Base-by-base conservation (phyloP, 2,113 vertebrate genomes). In the Suncus etruscus region DNA sequence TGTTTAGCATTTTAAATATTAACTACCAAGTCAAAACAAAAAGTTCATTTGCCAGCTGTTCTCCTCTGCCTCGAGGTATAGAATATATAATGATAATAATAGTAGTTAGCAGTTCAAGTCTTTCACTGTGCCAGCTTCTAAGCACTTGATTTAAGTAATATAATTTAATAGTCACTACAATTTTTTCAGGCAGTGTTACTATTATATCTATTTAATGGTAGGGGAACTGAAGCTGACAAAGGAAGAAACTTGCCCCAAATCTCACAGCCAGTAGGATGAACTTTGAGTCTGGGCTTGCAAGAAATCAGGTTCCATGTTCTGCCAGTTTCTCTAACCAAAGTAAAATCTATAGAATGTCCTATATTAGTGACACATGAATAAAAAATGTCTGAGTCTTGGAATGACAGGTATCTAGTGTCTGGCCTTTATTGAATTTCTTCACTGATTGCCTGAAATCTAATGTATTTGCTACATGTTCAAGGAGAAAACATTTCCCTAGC, bases 1-100 rank as follows among this genome's bases (percentile, higher is more conserved):
- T 83, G 76, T 48, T 86, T 76, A 70, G 61, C 80, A 63, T 86
- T 75, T 88, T 94, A 90, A 93, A 91, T 92, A 91, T 83, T 83
- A 90, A 90, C 20, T 18, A 93, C 32, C 50, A 87, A 70, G 65
- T 83, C 87, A 91, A 70, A 87, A 83, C 78, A 51, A 63, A 68
- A 93, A 95, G 45, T 79, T n/a, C 31, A 20, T 83, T 81, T 61
- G 63, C 58, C 70, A 84, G 45, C 3, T 25, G 1, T 0, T 86
- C 75, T 79, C 79, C 24, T 89, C 32, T 92, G 47, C 51, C 18
- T 8, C 65, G 50, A 77, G 76, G 22, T 63, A 76, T 66, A 29
- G 25, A 9, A 48, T 31, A 15, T 31, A 66, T 82, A 79, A 73
- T 18, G 32, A 14, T 32, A 54, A 11, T 6, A 45, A 10, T 9